Evolutionary conservation across 2,113 vertebrate species (phyloP).

Genomic region (Thryonomys swinderianus): DNA sequence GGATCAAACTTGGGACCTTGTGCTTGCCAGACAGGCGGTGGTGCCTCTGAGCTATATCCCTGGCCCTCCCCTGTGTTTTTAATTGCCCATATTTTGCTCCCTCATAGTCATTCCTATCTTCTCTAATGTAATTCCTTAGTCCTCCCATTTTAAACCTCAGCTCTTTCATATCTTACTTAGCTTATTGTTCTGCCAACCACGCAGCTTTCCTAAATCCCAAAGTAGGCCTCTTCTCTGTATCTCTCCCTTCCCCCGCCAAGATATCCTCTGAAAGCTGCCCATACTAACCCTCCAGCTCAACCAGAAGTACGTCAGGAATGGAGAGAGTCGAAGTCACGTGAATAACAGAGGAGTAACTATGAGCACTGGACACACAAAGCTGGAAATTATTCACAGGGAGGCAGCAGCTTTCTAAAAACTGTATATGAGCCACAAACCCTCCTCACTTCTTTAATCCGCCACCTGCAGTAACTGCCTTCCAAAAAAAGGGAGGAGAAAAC

Average conservation of each 20-base stretch:
- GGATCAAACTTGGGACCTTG: too few relatives aligned
- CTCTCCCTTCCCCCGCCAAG: too few relatives aligned
- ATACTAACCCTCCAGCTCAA: background rate
- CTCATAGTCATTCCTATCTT: background rate
- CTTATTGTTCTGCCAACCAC: too few relatives aligned
- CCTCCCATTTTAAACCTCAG: background rate
- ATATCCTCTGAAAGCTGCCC: too few relatives aligned
- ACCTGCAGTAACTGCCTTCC: background rate
- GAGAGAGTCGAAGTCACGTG: background rate
- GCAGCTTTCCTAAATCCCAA: too few relatives aligned
- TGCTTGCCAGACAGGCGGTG: too few relatives aligned
- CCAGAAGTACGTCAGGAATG: too few relatives aligned
- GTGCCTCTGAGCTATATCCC: too few relatives aligned
- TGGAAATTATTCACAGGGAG: background rate
- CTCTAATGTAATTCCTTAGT: background rate
- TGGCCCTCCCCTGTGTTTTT: too few relatives aligned
- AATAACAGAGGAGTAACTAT: background rate
- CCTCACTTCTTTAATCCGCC: background rate
- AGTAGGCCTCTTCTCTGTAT: too few relatives aligned
- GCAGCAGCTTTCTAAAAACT: background rate
- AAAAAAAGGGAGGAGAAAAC: background rate
- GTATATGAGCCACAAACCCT: too few relatives aligned
- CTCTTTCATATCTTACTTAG: background rate
- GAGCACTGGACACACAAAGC: background rate
- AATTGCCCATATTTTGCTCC: background rate